Base-by-base conservation (phyloP, 2,888 invertebrate genomes). In the Zootermopsis nevadensis region DNA sequence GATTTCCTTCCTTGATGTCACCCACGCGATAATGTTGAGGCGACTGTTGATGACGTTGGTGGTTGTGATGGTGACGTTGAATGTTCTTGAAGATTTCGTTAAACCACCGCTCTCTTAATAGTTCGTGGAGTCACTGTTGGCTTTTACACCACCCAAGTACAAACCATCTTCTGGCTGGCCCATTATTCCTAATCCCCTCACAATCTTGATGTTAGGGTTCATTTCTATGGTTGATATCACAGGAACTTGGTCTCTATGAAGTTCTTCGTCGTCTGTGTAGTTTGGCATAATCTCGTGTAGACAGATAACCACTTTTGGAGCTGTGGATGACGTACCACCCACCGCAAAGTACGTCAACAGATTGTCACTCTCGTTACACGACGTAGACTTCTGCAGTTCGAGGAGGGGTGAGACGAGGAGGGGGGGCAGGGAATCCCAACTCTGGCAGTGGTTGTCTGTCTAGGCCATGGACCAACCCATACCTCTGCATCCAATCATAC, bases 251-350 rank as follows among this genome's bases (percentile, higher is more conserved):
- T 22, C 74, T 74, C 69, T 69, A 69, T 31, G 69, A 33, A 6
- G 6, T 74, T 38, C 24, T 74, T 2, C 33, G 38, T 38, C 24
- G 38, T 42, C 10, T 38, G n/a, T n/a, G 38, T 4, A 74, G 38
- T 35, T 42, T n/a, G n/a, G 38, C 38, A 74, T 74, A 38, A 74
- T 74, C 74, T 74, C 74, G 74, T 38, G 24, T 42, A 33, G 10
- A 15, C 66, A 6, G 66, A 66, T 66, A n/a, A n/a, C 66, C 66
- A 19, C 27, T 66, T 33, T 7, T 30, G 15, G 66, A 38, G 80
- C 67, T 4, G 80, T 80, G 80, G 42, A n/a, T 69, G 31, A 38
- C 38, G 74, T 74, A 42, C 74, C 74, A 38, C 74, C 74, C 74
- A 74, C 74, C 31, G 33, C 38, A n/a, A 35, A 74, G 35, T 22